Evolutionary conservation across 2,888 invertebrate genomes (phyloP).

Genomic region (Cantharis flavilabris): DNA sequence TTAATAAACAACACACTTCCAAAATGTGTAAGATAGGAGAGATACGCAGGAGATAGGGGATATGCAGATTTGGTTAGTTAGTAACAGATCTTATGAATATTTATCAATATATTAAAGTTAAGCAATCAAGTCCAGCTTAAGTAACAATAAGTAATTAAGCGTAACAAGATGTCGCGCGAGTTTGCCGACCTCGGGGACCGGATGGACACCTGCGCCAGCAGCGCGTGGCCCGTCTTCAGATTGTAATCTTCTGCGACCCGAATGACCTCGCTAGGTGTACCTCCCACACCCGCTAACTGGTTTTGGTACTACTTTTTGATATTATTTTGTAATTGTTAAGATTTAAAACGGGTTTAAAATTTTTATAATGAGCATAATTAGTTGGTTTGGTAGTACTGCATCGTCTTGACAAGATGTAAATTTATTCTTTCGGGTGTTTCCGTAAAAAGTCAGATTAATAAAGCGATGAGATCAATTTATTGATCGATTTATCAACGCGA

Average conservation of each 20-base stretch:
- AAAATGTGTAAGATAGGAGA: slow-evolving; percentile 6
- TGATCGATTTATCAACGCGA: no score
- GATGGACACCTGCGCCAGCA: slow-evolving; percentile 52
- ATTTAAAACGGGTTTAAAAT: slow-evolving; percentile 13
- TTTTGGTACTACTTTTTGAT: slow-evolving; percentile 40
- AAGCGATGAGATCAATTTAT: background rate
- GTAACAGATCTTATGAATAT: slow-evolving; percentile 43
- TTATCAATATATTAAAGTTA: slow-evolving; percentile 40
- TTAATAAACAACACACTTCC: slow-evolving; percentile 5
- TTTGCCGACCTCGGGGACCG: slow-evolving; percentile 39
- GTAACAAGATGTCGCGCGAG: slow-evolving; percentile 51
- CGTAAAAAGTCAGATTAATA: slow-evolving; percentile 1
- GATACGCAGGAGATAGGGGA: slow-evolving; percentile 10
- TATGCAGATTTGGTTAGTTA: slow-evolving; percentile 15
- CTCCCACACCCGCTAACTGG: slow-evolving; percentile 50
- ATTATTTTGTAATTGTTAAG: slow-evolving; percentile 17
- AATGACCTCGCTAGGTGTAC: slow-evolving; percentile 49
- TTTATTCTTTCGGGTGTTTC: slow-evolving; percentile 1
- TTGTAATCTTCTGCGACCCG: slow-evolving; percentile 50
- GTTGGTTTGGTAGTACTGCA: background rate
- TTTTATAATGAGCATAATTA: background rate
- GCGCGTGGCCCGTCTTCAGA: slow-evolving; percentile 53
- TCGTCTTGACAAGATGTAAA: background rate
- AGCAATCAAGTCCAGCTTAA: slow-evolving; percentile 42
- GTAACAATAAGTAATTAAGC: slow-evolving; percentile 54